A percentile compares a stretch with the other conserved stretches of the same genome.
These are phyloP conservation scores for Epizoanthus illoricatus DNA, from an alignment of 92 coral and sea anemone species.

Conservation along the genomic window DNA sequence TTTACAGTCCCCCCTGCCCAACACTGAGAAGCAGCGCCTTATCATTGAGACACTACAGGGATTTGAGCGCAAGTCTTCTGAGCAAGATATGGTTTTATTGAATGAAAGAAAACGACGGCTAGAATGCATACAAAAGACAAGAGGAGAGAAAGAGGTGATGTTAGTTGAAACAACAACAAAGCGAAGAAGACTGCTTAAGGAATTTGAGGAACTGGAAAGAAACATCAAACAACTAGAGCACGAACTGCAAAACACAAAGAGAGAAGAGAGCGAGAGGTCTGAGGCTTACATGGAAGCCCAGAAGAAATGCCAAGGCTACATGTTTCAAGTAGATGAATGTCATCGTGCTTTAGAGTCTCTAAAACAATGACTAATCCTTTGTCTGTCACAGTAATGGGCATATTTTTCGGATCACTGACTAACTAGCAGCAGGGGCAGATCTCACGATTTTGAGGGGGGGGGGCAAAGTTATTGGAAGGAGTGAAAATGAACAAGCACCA, in stretches of 20 bases:
- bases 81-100: slow-evolving; percentile 30
- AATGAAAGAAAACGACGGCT: slow-evolving; percentile 40
- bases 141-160: slow-evolving; percentile 6
- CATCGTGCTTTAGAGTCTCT: slow-evolving; percentile 28
- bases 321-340: slow-evolving; percentile 36
- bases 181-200: slow-evolving; percentile 22
- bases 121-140: slow-evolving; percentile 28
- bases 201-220: slow-evolving; percentile 2
- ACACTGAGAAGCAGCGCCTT: slow-evolving; percentile 25
- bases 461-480: too few relatives aligned
- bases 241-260: slow-evolving; percentile 18
- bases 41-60: slow-evolving; percentile 37
- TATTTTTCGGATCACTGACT: too few relatives aligned
- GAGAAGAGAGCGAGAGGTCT: slow-evolving; percentile 27
- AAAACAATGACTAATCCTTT: not conserved
- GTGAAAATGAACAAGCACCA: too few relatives aligned
- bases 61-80: slow-evolving; percentile 38
- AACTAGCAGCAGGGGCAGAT: too few relatives aligned
- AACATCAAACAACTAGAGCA: not conserved
- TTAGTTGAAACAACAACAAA: not conserved
- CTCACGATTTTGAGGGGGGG: too few relatives aligned
- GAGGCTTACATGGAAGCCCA: slow-evolving; percentile 32
- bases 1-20: slow-evolving; percentile 15
- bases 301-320: slow-evolving; percentile 22
- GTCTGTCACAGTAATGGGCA: too few relatives aligned